Conservation (phyloP, 2,797 vertebrate species). For the Neosilurus hyrtlii region DNA sequence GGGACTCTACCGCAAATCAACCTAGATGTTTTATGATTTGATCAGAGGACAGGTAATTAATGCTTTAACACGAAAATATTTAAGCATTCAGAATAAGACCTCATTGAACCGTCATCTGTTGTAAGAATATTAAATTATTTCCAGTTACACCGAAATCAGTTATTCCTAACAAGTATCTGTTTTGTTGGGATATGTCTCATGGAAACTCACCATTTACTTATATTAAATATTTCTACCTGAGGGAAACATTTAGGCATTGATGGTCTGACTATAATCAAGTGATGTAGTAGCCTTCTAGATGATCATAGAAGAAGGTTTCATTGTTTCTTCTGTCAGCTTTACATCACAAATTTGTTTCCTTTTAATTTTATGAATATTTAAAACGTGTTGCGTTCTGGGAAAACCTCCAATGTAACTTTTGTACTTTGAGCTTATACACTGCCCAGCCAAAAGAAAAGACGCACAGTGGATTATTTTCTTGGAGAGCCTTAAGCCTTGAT, state of each 20-base stretch:
- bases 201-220: neutral
- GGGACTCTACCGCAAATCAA: conserved; percentile 14
- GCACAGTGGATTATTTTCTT: too few relatives aligned
- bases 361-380: too few relatives aligned
- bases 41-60: neutral
- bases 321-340: neutral
- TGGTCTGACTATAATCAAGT: neutral
- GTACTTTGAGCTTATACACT: too few relatives aligned
- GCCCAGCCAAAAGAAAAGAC: too few relatives aligned
- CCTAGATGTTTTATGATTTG: neutral
- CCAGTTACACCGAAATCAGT: neutral
- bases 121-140: neutral
- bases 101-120: neutral
- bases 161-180: neutral
- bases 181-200: neutral
- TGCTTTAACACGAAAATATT: neutral
- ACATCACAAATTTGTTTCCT: neutral
- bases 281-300: neutral
- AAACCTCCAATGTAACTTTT: too few relatives aligned
- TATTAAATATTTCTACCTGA: conserved; percentile 13
- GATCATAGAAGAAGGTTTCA: neutral
- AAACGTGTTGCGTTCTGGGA: too few relatives aligned
- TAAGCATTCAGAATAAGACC: neutral
- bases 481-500: too few relatives aligned
- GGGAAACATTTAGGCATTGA: neutral